Evolutionary conservation across 2,797 vertebrate genomes (phyloP), one percentile per base, ranked within the genome.

Genomic region (Squalus acanthias): DNA sequence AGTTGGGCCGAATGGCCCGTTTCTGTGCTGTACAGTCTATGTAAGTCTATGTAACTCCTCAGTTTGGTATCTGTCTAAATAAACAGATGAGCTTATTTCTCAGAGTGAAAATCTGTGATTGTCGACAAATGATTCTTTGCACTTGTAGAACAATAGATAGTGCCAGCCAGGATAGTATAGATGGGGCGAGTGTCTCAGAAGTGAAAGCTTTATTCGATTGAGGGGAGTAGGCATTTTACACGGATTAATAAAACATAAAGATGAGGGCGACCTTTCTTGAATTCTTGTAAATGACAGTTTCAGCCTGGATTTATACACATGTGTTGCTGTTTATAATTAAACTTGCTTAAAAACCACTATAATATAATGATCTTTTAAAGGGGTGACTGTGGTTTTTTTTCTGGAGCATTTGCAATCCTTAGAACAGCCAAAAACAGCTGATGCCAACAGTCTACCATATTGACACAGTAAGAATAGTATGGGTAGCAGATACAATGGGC

Each of bases 321-420:
- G 13, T 93, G 91, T 93, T 93, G 63, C 91, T 67, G 91, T 93
- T 93, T 93, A 67, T 69, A 93, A 69, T 93, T 93, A 46, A 93
- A 93, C 63, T 93, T 39, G 17, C 60, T 92, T 93, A 93, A 93
- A 93, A 46, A n/a, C 63, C 91, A 69, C 63, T 69, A 69, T 93
- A 93, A 46, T 24, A 93, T 69, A 93, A 93, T 93, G 91, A 26
- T 63, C 91, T 69, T 69, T 93, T 69, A 69, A 93, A 93, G 65
- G 91, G 65, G 39, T 69, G 63, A 9, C 65, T 93, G 20, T 69
- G 91, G 20, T 69, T 93, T 93, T 22, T 93, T 8, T 50, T 69
- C 91, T 93, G 65, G 17, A 46, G n/a, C 91, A 93, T 20, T 33
- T 93, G 65, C 39, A 24, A 69, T 46, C n/a, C n/a, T 24, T 12